Conservation (phyloP, 2,797 vertebrate genomes). For the Dryobates pubescens region DNA sequence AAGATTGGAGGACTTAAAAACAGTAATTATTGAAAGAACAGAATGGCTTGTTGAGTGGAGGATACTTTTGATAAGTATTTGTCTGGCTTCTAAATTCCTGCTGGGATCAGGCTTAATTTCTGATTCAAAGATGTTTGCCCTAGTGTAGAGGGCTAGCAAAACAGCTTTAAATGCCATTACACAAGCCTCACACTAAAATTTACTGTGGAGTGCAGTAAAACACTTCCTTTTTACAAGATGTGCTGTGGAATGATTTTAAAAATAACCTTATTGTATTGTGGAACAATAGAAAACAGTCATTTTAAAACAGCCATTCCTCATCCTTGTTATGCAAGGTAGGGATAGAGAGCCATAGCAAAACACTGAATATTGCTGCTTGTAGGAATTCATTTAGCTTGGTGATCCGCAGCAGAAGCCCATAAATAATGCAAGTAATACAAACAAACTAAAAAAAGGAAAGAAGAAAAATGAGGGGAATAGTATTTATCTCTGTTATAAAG, state of each 20-base stretch:
- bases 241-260: neutral
- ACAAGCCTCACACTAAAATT: neutral
- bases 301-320: neutral
- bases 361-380: neutral
- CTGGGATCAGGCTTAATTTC: neutral
- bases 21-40: neutral
- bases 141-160: neutral
- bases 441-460: neutral
- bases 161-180: neutral
- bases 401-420: neutral
- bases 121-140: neutral
- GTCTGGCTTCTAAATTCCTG: conserved; percentile 1
- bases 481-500: neutral
- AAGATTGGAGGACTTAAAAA: neutral
- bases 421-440: neutral
- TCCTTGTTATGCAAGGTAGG: neutral
- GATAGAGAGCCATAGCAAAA: neutral
- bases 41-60: neutral
- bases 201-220: neutral
- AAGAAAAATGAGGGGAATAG: neutral
- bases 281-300: neutral
- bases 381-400: neutral
- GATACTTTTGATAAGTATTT: neutral
- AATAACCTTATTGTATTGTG: neutral
- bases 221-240: neutral